phyloP scores from a whole-genome alignment of 2,797 vertebrate species.

The Sciaenops ocellatus region DNA sequence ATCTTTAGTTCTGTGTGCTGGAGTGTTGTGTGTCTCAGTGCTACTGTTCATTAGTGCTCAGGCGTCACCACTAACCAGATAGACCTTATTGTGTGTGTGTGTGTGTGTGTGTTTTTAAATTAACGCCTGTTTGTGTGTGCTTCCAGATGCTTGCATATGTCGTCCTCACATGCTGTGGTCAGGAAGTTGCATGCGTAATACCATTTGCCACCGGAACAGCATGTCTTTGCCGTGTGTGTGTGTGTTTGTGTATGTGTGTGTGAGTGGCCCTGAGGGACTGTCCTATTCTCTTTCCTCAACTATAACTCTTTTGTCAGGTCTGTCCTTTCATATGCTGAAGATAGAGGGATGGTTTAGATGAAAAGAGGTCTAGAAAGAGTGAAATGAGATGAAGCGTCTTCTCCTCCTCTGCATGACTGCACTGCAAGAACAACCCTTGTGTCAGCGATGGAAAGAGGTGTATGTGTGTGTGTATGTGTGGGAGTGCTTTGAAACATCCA shows the following conservation, averaged over 20 bases:
- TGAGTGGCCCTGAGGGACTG: conserved; percentile 59
- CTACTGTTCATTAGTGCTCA: conserved; percentile 32
- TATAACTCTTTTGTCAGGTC: conserved; percentile 53
- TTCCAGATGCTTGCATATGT: conserved; percentile 27
- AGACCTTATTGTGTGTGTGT: neutral
- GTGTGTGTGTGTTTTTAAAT: conserved; percentile 6
- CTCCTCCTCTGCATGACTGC: conserved; percentile 51
- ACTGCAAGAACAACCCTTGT: conserved; percentile 43
- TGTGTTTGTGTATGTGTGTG: neutral
- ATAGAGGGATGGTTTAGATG: conserved; percentile 45
- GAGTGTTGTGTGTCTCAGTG: conserved; percentile 29
- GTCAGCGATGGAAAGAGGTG: conserved; percentile 5
- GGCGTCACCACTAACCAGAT: conserved; percentile 11
- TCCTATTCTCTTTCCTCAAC: conserved; percentile 37
- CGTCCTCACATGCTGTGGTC: conserved; percentile 8
- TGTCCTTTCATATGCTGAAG: conserved; percentile 45
- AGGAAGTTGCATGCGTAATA: conserved; percentile 1
- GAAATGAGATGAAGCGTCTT: conserved; percentile 52
- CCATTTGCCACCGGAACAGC: conserved; percentile 11
- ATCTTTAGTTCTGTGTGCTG: conserved; percentile 31
- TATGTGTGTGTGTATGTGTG: conserved; percentile 10
- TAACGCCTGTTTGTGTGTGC: neutral
- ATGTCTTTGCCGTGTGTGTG: conserved; percentile 14
- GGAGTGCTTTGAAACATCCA: conserved; percentile 11
- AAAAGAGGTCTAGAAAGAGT: conserved; percentile 48